Evolutionary conservation across 2,113 vertebrate species (phyloP).

Genomic region (Cairina moschata): DNA sequence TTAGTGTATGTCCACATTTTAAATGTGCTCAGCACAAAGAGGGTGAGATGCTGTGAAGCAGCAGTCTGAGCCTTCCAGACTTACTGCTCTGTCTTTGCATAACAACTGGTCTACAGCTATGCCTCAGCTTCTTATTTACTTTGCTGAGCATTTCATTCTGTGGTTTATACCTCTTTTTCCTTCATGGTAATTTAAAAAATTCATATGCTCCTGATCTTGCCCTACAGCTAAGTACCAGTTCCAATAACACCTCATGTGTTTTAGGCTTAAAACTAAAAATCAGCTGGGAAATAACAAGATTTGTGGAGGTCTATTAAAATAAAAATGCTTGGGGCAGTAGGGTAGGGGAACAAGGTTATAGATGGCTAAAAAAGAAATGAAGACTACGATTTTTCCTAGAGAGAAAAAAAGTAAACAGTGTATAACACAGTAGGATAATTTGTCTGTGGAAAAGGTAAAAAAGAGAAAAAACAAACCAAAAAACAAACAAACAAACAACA

Average conservation of each 20-base stretch:
- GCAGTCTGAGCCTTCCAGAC: background rate
- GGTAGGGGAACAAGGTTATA: background rate
- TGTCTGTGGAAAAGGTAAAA: background rate
- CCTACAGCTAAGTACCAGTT: conserved; percentile 7
- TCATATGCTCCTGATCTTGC: background rate
- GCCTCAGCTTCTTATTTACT: background rate
- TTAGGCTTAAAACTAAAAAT: background rate
- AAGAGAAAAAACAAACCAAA: too few relatives aligned
- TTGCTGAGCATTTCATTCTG: background rate
- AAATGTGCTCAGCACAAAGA: background rate
- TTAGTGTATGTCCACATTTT: background rate
- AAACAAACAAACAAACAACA: too few relatives aligned
- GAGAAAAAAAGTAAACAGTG: background rate
- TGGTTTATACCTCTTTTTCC: background rate
- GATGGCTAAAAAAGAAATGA: background rate
- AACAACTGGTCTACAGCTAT: background rate
- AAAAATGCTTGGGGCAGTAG: background rate
- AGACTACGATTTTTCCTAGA: background rate
- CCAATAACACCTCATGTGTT: background rate
- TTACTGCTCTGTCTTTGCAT: background rate
- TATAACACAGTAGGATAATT: background rate
- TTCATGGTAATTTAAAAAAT: background rate
- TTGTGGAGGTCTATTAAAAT: background rate
- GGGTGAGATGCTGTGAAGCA: background rate
- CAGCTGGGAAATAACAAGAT: background rate